phyloP scores from a whole-genome alignment of 2,888 invertebrate genomes.

The Tridacna gigas region DNA sequence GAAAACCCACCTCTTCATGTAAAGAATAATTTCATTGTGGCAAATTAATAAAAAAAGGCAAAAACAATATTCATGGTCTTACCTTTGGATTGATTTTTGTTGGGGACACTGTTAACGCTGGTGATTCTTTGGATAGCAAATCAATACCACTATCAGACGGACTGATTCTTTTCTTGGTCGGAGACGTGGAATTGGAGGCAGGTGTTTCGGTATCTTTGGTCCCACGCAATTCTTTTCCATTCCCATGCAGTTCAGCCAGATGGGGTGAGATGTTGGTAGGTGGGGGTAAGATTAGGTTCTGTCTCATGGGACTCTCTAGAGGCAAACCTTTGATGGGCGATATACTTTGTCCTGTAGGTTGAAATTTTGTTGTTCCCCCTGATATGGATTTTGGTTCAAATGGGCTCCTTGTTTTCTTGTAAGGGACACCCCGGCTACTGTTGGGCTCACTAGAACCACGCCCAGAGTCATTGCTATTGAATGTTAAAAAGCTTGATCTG shows the following conservation, averaged over 20 bases:
- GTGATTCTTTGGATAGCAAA: constrained; percentile 33
- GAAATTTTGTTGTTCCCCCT: constrained; percentile 1
- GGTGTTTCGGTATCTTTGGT: neutral
- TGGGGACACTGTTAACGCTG: constrained; percentile 49
- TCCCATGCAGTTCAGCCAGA: neutral
- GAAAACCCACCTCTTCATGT: neutral
- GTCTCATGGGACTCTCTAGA: constrained; percentile 27
- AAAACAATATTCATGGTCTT: neutral
- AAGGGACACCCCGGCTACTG: constrained; percentile 9
- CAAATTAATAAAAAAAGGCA: too few relatives aligned
- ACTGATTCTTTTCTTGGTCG: constrained; percentile 44
- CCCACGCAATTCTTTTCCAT: constrained; percentile 7
- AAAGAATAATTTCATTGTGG: neutral
- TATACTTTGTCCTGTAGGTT: neutral
- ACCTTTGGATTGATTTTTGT: constrained; percentile 60
- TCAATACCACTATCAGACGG: constrained; percentile 60
- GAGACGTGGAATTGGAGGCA: constrained; percentile 28
- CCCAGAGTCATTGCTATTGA: constrained; percentile 41
- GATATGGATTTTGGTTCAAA: constrained; percentile 16
- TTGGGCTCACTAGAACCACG: constrained; percentile 17
- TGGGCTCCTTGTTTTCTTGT: constrained; percentile 31
- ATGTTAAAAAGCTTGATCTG: constrained; percentile 46
- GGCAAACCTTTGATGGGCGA: constrained; percentile 25
- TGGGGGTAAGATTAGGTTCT: constrained; percentile 8
- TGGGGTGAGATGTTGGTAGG: constrained; percentile 19